These are phyloP conservation scores for Epinephelus lanceolatus DNA, from an alignment of 2,113 vertebrate species.

Conservation along the genomic window DNA sequence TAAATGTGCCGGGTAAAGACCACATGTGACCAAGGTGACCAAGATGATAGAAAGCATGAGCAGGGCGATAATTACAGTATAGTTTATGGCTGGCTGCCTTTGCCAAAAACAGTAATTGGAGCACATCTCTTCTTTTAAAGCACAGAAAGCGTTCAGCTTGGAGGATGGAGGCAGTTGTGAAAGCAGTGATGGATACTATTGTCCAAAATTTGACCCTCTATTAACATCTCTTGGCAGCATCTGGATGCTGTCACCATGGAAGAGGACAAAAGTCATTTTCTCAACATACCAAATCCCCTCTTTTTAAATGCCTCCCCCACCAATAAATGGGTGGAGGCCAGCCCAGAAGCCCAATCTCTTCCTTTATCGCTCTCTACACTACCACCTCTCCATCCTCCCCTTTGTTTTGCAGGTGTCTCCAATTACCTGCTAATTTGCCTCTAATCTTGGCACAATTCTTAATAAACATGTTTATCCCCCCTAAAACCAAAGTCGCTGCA, in stretches of 20 bases:
- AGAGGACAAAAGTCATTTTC: constrained; percentile 90
- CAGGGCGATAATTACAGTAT: constrained; percentile 71
- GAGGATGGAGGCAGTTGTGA: constrained; percentile 89
- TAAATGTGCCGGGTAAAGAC: constrained; percentile 64
- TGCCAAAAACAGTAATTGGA: constrained; percentile 89
- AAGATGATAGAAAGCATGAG: constrained; percentile 67
- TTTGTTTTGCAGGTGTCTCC: constrained; percentile 90
- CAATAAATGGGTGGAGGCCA: constrained; percentile 82
- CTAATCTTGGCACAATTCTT: constrained; percentile 87
- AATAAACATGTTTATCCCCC: constrained; percentile 72
- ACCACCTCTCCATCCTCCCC: constrained; percentile 83
- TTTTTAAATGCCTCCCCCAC: constrained; percentile 73
- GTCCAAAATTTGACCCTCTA: constrained; percentile 92
- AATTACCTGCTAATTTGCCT: constrained; percentile 91
- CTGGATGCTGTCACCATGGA: constrained; percentile 91
- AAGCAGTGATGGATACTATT: constrained; percentile 94
- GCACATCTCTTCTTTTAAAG: constrained; percentile 86
- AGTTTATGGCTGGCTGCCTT: constrained; percentile 83
- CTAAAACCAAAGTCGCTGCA: constrained; percentile 40
- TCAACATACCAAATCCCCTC: constrained; percentile 84
- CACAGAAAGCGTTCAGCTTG: constrained; percentile 87
- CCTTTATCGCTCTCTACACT: constrained; percentile 76
- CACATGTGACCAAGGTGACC: constrained; percentile 60
- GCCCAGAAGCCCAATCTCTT: constrained; percentile 56
- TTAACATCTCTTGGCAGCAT: constrained; percentile 95